Evolutionary conservation across 92 coral and sea anemone species (phyloP).

Genomic region (Metridium senile): DNA sequence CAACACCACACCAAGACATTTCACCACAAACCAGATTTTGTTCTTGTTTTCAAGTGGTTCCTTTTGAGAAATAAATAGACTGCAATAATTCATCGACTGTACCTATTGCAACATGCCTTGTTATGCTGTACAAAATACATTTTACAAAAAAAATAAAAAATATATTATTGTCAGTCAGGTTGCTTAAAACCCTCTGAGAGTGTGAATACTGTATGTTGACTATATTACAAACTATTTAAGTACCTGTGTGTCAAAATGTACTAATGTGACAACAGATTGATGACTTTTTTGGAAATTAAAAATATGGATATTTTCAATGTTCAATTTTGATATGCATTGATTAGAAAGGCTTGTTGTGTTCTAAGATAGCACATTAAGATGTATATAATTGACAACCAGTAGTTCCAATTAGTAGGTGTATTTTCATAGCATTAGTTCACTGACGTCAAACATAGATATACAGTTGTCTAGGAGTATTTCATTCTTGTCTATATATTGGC

Average conservation of each 20-base stretch:
- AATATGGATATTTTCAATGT: too few relatives aligned
- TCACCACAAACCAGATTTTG: constrained; percentile 27
- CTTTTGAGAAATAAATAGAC: constrained; percentile 5
- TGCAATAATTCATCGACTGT: neutral
- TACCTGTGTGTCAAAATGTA: neutral
- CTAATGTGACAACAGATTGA: neutral
- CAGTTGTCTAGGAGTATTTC: constrained; percentile 4
- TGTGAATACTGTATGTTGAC: neutral
- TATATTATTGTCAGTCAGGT: too few relatives aligned
- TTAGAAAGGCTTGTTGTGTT: constrained; percentile 1
- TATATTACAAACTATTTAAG: neutral
- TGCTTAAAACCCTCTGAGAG: neutral
- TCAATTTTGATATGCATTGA: too few relatives aligned
- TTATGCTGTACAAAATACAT: neutral
- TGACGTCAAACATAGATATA: constrained; percentile 19
- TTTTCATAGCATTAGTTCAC: constrained; percentile 8
- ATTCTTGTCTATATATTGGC: constrained; percentile 14
- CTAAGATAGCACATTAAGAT: neutral
- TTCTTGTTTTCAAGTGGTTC: constrained; percentile 20
- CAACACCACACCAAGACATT: constrained; percentile 4
- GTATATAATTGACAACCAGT: constrained; percentile 3
- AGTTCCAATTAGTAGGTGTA: constrained; percentile 17
- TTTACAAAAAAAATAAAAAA: too few relatives aligned
- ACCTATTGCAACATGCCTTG: neutral
- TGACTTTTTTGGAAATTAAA: too few relatives aligned